phyloP scores from a whole-genome alignment of 2,113 vertebrate species.

The Melozone crissalis region DNA sequence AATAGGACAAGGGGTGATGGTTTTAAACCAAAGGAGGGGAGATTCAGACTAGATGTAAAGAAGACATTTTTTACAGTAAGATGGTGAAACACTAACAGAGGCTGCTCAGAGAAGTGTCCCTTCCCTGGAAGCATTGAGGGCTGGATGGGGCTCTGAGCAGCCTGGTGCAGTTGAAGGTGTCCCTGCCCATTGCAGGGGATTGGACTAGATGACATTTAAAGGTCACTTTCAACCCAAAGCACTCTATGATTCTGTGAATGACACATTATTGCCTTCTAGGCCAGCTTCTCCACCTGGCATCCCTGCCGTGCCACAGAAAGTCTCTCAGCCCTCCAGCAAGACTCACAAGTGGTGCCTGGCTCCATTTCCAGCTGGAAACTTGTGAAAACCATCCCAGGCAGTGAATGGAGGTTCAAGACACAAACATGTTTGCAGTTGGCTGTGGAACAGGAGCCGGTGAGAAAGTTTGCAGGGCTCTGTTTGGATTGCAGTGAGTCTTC shows the following conservation, averaged over 20 bases:
- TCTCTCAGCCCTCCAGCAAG: not conserved
- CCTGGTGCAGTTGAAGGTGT: not conserved
- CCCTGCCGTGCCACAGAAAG: not conserved
- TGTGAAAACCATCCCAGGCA: not conserved
- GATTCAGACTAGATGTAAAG: not conserved
- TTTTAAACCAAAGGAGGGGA: not conserved
- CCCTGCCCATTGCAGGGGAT: not conserved
- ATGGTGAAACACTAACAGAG: not conserved
- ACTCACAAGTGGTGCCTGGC: not conserved
- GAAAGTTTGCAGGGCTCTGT: not conserved
- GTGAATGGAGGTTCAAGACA: not conserved
- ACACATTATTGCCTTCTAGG: not conserved
- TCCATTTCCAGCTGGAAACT: not conserved
- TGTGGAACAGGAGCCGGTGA: not conserved
- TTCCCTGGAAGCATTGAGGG: not conserved
- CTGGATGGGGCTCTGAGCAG: not conserved
- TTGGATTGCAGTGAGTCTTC: not conserved
- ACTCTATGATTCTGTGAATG: not conserved
- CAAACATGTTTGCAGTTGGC: not conserved
- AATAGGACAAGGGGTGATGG: not conserved
- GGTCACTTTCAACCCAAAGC: not conserved
- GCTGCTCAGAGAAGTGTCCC: not conserved
- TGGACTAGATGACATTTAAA: not conserved
- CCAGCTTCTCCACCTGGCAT: not conserved
- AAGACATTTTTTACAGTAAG: rapidly evolving